Conservation (phyloP, 2,113 vertebrate genomes). For the Gallinago undulata region DNA sequence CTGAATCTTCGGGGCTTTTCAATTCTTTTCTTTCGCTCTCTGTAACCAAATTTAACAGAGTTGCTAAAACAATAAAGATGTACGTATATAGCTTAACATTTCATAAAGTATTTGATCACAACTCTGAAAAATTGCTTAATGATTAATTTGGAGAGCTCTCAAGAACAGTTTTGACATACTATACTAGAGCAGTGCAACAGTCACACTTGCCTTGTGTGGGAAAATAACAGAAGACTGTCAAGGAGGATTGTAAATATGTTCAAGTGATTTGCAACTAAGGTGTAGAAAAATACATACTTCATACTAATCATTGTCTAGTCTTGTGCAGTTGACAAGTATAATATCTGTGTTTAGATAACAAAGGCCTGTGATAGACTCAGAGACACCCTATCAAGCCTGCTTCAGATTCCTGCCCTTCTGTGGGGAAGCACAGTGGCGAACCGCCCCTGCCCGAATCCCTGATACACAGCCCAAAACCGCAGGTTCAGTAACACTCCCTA, state of each 20-base stretch:
- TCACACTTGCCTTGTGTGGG: neutral
- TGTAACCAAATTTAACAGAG: conserved; percentile 60
- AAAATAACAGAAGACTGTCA: neutral
- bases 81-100: neutral
- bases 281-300: neutral
- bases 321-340: neutral
- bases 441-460: neutral
- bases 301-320: neutral
- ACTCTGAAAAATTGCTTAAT: neutral
- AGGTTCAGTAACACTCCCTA: neutral
- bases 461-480: neutral
- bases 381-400: neutral
- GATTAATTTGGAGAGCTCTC: neutral
- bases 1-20: conserved; percentile 88
- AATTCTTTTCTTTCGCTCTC: conserved; percentile 89
- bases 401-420: neutral
- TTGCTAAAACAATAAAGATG: neutral
- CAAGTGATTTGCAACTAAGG: neutral
- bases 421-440: neutral
- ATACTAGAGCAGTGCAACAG: neutral
- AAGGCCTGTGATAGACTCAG: neutral
- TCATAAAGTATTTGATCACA: neutral
- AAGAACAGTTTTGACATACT: neutral
- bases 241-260: neutral
- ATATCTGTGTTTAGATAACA: neutral